Conservation (phyloP, 2,888 invertebrate species). For the Sinohyriopsis cumingii region DNA sequence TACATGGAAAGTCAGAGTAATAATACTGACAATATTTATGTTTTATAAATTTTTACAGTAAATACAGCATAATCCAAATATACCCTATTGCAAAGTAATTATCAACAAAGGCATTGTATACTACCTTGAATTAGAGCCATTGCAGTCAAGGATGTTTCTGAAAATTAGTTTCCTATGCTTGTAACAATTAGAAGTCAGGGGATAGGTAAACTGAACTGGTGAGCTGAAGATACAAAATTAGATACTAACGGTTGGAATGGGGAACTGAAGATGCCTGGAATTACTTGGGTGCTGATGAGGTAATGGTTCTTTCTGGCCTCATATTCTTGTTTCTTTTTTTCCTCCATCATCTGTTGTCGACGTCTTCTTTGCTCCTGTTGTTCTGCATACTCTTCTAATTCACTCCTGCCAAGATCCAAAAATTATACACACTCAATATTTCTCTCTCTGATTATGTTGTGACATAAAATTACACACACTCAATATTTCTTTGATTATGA, state of each 20-base stretch:
- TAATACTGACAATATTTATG: too few species aligned
- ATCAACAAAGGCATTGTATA: too few species aligned
- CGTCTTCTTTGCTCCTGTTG: slow-evolving; percentile 56
- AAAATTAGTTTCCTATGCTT: too few species aligned
- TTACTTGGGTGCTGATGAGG: slow-evolving; percentile 67
- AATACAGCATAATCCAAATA: too few species aligned
- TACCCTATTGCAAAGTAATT: too few species aligned
- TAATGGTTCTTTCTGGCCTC: slow-evolving; percentile 66
- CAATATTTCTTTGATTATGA: too few species aligned
- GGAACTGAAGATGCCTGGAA: slow-evolving; percentile 70
- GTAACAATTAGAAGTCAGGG: background rate
- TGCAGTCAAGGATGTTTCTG: too few species aligned
- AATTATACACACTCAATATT: background rate
- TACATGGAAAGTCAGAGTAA: too few species aligned
- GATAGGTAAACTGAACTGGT: background rate
- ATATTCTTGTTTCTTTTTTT: slow-evolving; percentile 45
- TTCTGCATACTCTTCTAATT: slow-evolving; percentile 66
- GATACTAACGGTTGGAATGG: slow-evolving; percentile 65
- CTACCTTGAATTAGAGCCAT: too few species aligned
- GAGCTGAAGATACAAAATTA: background rate
- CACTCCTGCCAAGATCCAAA: slow-evolving; percentile 43
- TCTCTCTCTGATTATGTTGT: background rate
- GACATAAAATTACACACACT: background rate
- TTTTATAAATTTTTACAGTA: too few species aligned
- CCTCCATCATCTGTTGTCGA: slow-evolving; percentile 51